Evolutionary conservation across 2,113 vertebrate species (phyloP), one percentile per base, ranked within the genome.

Genomic region (Dipodomys merriami): DNA sequence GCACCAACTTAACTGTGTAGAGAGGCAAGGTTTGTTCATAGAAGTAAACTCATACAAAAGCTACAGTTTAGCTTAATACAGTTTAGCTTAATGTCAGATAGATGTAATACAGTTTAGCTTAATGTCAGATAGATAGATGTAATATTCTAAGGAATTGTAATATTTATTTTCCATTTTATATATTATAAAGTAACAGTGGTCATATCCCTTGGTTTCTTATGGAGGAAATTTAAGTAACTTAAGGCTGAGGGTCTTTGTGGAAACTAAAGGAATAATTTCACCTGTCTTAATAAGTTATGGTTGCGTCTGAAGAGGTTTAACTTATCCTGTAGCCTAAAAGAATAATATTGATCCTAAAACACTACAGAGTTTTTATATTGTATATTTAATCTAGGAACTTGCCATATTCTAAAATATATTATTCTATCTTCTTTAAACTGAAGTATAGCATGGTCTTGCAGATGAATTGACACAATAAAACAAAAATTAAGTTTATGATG

Each of bases 401-500:
- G n/a, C 23, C 39, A 83, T 82, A 74, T 90, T 80, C 19, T 44
- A 92, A 92, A 90, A 85, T 65, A 67, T 30, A 69, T 84, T 69
- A 78, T 80, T 87, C 25, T 12, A 44, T 85, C 18, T 86, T 83
- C 30, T 30, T 62, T 90, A 81, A 27, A 65, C 13, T 73, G 8
- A 94, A 74, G 13, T 30, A 11, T 82, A 74, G 33, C 44, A 90
- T 44, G 10, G 25, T 82, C 69, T 87, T 74, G 5, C 9, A 72
- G 44, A 80, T 90, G 27, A 88, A 94, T 91, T 86, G 53, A 76
- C 60, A 73, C 11, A 88, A 94, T 91, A 80, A 80, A 86, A 91
- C 19, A 83, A 93, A 89, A 94, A 91, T 57, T 77, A 30, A 81
- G n/a, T 83, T 89, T 93, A 77, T 95, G 94, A 92, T 92, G 9